Percentiles rank a stretch among this genome's conserved stretches.
These are phyloP conservation scores for Falco berigora DNA, from an alignment of 2,797 vertebrate genomes.

Conservation along the genomic window DNA sequence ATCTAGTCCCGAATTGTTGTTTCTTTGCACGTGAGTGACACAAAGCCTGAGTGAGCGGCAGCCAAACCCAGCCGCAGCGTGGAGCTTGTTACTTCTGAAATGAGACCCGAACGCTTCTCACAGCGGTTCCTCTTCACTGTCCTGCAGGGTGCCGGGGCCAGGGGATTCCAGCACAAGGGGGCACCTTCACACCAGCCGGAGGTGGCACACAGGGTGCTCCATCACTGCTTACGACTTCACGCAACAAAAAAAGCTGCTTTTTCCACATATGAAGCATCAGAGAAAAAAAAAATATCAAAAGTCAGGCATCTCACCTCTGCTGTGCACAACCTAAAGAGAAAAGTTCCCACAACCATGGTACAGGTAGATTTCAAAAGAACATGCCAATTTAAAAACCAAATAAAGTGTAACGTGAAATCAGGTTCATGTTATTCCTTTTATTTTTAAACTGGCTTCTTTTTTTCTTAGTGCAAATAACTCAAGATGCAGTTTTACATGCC, in stretches of 20 bases:
- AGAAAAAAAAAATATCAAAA: not conserved
- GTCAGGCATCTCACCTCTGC: not conserved
- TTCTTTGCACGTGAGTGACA: not conserved
- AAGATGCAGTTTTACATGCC: not conserved
- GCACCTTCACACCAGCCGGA: not conserved
- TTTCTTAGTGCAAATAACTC: constrained; percentile 55
- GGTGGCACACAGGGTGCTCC: not conserved
- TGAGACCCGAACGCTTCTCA: fast-evolving
- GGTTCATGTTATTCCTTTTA: not conserved
- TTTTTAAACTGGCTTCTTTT: not conserved
- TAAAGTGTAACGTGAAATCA: not conserved
- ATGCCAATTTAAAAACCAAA: constrained; percentile 20
- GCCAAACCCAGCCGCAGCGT: fast-evolving
- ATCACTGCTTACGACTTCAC: not conserved
- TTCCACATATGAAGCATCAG: not conserved
- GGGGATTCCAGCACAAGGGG: not conserved
- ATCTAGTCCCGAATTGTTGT: not conserved
- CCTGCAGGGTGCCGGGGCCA: fast-evolving
- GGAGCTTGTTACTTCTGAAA: not conserved
- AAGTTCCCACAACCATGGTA: not conserved
- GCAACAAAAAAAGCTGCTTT: not conserved
- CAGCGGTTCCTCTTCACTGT: not conserved
- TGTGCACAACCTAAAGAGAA: not conserved
- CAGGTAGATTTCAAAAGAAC: not conserved
- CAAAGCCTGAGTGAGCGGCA: not conserved